Evolutionary conservation across 2,113 vertebrate genomes (phyloP).

Genomic region (Lamprologus tigripictilis): DNA sequence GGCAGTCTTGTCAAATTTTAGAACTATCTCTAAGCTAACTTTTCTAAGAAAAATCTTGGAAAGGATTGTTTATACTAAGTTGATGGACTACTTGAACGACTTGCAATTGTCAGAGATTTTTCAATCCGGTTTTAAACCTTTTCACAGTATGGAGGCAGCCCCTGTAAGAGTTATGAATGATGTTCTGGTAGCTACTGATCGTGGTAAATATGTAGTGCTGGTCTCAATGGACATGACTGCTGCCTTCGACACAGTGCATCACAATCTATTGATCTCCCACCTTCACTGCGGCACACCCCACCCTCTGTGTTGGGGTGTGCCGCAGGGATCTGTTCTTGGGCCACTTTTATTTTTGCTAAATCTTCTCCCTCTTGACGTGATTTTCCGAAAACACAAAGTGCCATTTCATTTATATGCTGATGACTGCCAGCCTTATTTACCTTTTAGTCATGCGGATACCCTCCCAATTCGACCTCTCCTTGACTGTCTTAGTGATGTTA

Average conservation of each 20-base stretch:
- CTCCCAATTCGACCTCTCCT: too few species aligned
- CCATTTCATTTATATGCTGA: too few species aligned
- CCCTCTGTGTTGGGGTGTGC: too few species aligned
- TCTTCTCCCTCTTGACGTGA: too few species aligned
- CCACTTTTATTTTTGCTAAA: too few species aligned
- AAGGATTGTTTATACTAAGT: neutral
- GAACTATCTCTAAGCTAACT: neutral
- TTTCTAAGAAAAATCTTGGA: neutral
- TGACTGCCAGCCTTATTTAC: too few species aligned
- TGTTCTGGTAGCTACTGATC: neutral
- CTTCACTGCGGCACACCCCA: too few species aligned
- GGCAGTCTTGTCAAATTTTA: neutral
- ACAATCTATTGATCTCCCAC: neutral
- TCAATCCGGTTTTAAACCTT: neutral
- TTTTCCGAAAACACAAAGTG: too few species aligned
- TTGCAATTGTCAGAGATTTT: neutral
- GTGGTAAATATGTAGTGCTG: neutral
- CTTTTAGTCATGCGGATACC: too few species aligned
- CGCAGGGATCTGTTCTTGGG: too few species aligned
- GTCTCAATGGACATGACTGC: neutral
- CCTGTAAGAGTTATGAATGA: neutral
- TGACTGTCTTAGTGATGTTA: too few species aligned
- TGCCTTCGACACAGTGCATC: neutral
- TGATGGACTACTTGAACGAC: neutral
- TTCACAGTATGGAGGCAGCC: neutral